phyloP scores from a whole-genome alignment of 2,797 vertebrate species.

The Pseudocheirus occidentalis region DNA sequence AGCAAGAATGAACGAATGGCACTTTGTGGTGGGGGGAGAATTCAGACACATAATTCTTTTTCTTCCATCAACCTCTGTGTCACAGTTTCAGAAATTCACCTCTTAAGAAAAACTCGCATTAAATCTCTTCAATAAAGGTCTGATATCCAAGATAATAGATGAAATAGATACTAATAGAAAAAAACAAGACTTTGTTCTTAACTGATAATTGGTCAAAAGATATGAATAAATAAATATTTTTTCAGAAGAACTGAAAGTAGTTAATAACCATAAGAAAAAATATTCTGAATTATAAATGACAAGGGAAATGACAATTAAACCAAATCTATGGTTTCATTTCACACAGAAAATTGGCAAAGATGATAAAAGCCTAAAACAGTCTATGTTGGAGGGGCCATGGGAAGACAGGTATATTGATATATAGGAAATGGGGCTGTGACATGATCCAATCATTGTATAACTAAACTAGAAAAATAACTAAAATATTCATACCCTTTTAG shows the following conservation, averaged over 20 bases:
- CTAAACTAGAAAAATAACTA: not conserved
- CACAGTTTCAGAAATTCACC: not conserved
- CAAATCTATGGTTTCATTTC: not conserved
- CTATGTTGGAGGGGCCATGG: not conserved
- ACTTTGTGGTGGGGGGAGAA: not conserved
- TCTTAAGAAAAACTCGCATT: not conserved
- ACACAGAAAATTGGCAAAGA: not conserved
- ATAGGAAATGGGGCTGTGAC: not conserved
- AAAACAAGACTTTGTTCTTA: not conserved
- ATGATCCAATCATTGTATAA: not conserved
- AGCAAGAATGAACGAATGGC: not conserved
- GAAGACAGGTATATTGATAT: not conserved
- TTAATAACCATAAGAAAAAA: not conserved
- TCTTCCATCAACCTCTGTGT: not conserved
- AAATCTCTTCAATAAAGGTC: not conserved
- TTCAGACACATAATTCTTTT: not conserved
- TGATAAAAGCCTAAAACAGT: not conserved
- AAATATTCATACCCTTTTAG: not conserved
- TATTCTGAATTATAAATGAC: not conserved
- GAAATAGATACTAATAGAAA: not conserved
- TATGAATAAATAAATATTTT: not conserved
- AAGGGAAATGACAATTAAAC: not conserved
- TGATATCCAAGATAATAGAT: not conserved
- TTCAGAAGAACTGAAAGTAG: not conserved
- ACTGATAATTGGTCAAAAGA: not conserved